Conservation (phyloP, 2,113 vertebrate species). For the Scophthalmus maximus region DNA sequence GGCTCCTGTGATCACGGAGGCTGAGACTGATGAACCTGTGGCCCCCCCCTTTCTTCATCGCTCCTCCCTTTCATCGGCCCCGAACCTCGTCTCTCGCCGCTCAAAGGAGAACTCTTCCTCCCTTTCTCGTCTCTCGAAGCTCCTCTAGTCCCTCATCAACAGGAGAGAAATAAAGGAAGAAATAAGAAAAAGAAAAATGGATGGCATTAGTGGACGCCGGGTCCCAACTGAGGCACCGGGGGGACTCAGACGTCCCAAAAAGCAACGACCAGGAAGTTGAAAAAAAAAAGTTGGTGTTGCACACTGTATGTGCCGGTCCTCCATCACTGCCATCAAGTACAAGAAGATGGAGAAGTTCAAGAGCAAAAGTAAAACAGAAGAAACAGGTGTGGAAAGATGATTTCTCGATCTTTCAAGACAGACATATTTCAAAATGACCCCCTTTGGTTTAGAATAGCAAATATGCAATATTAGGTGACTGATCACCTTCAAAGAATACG, state of each 20-base stretch:
- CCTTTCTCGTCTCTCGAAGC: conserved; percentile 24
- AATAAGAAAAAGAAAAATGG: background rate
- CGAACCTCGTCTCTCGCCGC: conserved; percentile 21
- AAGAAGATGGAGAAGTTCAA: background rate
- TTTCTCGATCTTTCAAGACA: too few species aligned
- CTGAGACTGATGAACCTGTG: conserved; percentile 69
- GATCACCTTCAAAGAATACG: too few species aligned
- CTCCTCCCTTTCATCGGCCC: conserved; percentile 60
- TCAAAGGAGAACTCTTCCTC: conserved; percentile 47
- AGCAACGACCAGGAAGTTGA: background rate
- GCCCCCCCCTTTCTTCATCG: conserved; percentile 57
- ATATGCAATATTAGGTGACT: too few species aligned
- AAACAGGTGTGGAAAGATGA: too few species aligned
- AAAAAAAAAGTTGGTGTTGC: background rate
- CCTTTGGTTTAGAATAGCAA: too few species aligned
- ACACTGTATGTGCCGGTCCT: background rate
- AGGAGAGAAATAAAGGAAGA: conserved; percentile 7
- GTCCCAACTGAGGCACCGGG: background rate
- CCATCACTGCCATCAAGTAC: too few species aligned
- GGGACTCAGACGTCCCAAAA: conserved; percentile 13
- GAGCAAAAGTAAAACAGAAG: too few species aligned
- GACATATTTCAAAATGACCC: too few species aligned
- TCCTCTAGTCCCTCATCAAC: conserved; percentile 28
- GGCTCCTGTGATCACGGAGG: conserved; percentile 72
- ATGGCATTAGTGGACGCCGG: background rate